Percentiles rank a stretch among this genome's conserved stretches.
Conservation (phyloP, 2,888 invertebrate genomes). For the Caenorhabditis sp. region DNA sequence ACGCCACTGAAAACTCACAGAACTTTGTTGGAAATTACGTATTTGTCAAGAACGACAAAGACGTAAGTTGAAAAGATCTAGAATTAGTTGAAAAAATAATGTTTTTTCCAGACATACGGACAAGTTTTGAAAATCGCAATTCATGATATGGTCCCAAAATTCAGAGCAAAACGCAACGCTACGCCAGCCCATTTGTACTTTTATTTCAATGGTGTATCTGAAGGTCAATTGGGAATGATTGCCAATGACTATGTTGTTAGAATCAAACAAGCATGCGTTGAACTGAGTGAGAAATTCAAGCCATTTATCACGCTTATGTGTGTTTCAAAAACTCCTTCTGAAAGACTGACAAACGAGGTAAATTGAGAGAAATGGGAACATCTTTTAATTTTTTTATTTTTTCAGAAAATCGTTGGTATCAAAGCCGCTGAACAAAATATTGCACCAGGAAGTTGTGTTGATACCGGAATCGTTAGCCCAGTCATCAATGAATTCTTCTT, state of each 20-base stretch:
- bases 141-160: slow-evolving; percentile 7
- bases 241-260: slow-evolving; percentile 4
- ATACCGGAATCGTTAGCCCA: slow-evolving; percentile 12
- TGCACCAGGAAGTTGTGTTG: slow-evolving; percentile 26
- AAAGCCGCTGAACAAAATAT: slow-evolving; percentile 18
- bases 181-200: slow-evolving; percentile 6
- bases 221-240: slow-evolving; percentile 9
- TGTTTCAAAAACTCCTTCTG: not conserved
- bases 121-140: slow-evolving; percentile 2
- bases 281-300: not conserved
- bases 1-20: slow-evolving; percentile 6
- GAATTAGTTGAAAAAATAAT: not conserved
- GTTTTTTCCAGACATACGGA: not conserved
- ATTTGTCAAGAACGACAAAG: slow-evolving; percentile 6
- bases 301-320: not conserved
- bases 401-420: not conserved
- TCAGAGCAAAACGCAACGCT: not conserved
- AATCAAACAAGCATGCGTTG: not conserved
- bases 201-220: slow-evolving; percentile 26
- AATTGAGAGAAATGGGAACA: not conserved
- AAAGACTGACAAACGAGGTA: not conserved
- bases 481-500: slow-evolving; percentile 26
- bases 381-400: not conserved
- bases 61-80: not conserved
- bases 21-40: slow-evolving; percentile 22